phyloP scores from a whole-genome alignment of 2,888 invertebrate species.

The Bellardia pandia region DNA sequence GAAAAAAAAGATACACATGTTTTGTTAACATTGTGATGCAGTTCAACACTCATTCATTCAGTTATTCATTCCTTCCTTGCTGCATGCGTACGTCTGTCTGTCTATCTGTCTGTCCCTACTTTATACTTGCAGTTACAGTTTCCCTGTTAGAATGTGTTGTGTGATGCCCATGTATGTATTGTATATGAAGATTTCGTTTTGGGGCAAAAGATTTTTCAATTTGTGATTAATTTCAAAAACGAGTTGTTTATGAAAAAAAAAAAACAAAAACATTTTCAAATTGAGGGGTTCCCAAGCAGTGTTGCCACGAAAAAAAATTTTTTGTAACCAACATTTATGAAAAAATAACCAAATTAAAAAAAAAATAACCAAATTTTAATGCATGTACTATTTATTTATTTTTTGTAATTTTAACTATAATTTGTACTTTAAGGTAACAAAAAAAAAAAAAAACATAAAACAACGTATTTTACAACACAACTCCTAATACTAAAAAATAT shows the following conservation, averaged over 20 bases:
- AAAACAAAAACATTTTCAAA: slow-evolving; percentile 7
- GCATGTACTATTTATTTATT: too few species aligned
- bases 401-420: too few species aligned
- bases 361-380: too few species aligned
- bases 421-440: too few species aligned
- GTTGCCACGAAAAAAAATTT: too few species aligned
- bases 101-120: not conserved
- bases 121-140: not conserved
- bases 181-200: slow-evolving; percentile 14
- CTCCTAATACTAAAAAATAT: too few species aligned
- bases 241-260: not conserved
- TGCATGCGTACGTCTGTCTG: slow-evolving; percentile 36
- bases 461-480: too few species aligned
- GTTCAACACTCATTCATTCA: slow-evolving; percentile 62
- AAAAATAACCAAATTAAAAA: too few species aligned
- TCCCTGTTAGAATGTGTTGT: not conserved
- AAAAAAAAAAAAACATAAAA: too few species aligned
- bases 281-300: slow-evolving; percentile 38
- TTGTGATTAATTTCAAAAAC: slow-evolving; percentile 63
- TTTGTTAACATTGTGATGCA: slow-evolving; percentile 69
- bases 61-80: slow-evolving; percentile 30
- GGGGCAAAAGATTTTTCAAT: slow-evolving; percentile 55
- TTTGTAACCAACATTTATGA: too few species aligned
- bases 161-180: not conserved
- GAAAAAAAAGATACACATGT: slow-evolving; percentile 63